phyloP scores from a whole-genome alignment of 2,888 invertebrate species.

The Ochropleura leucogaster region DNA sequence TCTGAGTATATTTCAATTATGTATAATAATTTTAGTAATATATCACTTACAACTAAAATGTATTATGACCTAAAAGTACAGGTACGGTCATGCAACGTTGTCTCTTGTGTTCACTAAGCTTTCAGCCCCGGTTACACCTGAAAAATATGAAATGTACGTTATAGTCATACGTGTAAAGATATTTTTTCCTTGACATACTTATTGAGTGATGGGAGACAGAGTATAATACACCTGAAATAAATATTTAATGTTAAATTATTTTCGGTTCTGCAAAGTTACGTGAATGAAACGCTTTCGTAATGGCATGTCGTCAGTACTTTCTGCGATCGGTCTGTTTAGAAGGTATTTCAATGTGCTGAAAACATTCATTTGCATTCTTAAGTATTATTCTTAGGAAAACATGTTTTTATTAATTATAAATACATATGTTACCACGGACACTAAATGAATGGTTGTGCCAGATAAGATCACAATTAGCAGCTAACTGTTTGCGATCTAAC shows the following conservation, averaged over 20 bases:
- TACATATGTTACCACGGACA: slow-evolving; percentile 13
- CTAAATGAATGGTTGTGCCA: slow-evolving; percentile 24
- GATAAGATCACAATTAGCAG: slow-evolving; percentile 50
- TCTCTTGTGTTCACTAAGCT: slow-evolving; percentile 79
- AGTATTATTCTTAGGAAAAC: slow-evolving; percentile 3
- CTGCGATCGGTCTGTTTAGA: slow-evolving; percentile 12
- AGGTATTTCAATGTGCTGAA: slow-evolving; percentile 25
- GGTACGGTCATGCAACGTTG: slow-evolving; percentile 69
- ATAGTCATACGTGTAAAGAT: slow-evolving; percentile 3
- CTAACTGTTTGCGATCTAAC: slow-evolving; percentile 29
- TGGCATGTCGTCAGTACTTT: slow-evolving; percentile 3
- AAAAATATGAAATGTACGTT: slow-evolving; percentile 57
- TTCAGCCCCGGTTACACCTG: slow-evolving; percentile 79
- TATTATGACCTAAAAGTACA: slow-evolving; percentile 5
- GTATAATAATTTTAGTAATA: slow-evolving; percentile 29
- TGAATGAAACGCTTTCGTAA: slow-evolving; percentile 35
- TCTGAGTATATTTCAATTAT: slow-evolving; percentile 46
- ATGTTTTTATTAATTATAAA: not conserved
- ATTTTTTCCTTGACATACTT: slow-evolving; percentile 20
- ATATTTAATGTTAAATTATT: slow-evolving; percentile 39
- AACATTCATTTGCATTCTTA: not conserved
- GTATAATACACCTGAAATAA: slow-evolving; percentile 15
- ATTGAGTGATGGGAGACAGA: slow-evolving; percentile 8
- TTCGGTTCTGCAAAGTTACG: slow-evolving; percentile 34
- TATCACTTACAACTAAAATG: slow-evolving; percentile 28